phyloP scores from a whole-genome alignment of 2,888 invertebrate species.

The Timema cristinae region DNA sequence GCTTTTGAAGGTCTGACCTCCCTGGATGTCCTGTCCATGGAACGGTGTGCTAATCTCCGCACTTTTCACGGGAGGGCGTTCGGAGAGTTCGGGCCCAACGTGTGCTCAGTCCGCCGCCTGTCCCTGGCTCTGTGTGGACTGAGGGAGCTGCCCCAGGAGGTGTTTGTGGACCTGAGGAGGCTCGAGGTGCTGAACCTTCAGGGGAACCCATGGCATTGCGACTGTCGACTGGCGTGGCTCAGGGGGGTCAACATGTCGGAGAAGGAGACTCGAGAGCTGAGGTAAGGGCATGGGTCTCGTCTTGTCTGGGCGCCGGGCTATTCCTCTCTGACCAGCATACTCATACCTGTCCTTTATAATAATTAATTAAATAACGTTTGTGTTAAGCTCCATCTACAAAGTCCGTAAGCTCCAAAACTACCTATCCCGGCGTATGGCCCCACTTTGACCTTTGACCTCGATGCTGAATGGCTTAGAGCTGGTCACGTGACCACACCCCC shows the following conservation, averaged over 20 bases:
- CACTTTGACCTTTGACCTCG: too few species aligned
- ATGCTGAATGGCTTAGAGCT: too few species aligned
- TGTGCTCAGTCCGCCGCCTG: not conserved
- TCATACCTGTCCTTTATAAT: too few species aligned
- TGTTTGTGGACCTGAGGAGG: not conserved
- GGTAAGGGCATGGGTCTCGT: not conserved
- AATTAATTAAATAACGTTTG: too few species aligned
- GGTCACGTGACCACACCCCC: too few species aligned
- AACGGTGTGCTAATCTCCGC: constrained; percentile 15
- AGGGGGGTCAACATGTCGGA: constrained; percentile 10
- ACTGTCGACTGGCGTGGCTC: constrained; percentile 25
- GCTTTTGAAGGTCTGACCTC: constrained; percentile 20
- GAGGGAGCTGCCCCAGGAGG: not conserved
- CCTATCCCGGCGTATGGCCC: too few species aligned
- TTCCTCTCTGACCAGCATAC: too few species aligned
- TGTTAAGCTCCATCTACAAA: too few species aligned
- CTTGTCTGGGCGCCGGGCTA: too few species aligned
- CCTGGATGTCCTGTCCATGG: constrained; percentile 16
- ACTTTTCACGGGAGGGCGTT: not conserved
- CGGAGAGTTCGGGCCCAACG: not conserved
- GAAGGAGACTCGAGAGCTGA: constrained; percentile 4
- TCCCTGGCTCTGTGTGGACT: constrained; percentile 17
- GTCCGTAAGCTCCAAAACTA: too few species aligned
- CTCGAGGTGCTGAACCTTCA: constrained; percentile 20
- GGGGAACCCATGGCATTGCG: constrained; percentile 26